phyloP scores from a whole-genome alignment of 2,888 invertebrate species.

The Ypsolopha sequella region DNA sequence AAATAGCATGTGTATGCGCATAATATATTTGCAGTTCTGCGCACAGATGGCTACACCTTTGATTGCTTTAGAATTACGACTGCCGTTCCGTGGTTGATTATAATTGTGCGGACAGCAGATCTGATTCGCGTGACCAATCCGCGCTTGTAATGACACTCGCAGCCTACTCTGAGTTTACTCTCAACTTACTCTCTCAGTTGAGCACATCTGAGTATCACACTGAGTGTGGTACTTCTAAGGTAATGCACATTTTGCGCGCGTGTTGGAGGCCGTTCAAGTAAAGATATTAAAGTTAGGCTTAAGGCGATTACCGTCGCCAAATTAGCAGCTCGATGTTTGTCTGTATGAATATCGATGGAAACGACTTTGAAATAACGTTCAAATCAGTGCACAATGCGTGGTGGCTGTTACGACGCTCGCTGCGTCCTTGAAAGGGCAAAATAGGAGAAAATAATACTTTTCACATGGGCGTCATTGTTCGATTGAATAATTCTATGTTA shows the following conservation, averaged over 20 bases:
- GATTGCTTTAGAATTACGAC: constrained; percentile 68
- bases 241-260: constrained; percentile 13
- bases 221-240: background rate
- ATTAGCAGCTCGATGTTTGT: too few relatives aligned
- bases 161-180: background rate
- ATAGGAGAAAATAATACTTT: too few relatives aligned
- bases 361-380: too few relatives aligned
- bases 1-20: background rate
- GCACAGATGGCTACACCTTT: constrained; percentile 48
- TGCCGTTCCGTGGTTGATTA: constrained; percentile 56
- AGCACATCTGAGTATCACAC: background rate
- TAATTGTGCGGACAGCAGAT: constrained; percentile 65
- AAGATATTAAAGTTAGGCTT: too few relatives aligned
- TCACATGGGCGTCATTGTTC: too few relatives aligned
- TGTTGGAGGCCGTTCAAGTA: constrained; percentile 10
- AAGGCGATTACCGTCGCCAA: too few relatives aligned
- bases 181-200: background rate
- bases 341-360: too few relatives aligned
- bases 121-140: constrained; percentile 67
- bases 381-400: too few relatives aligned
- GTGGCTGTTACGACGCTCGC: too few relatives aligned
- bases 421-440: too few relatives aligned
- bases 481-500: too few relatives aligned
- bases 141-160: constrained; percentile 51
- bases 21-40: constrained; percentile 28